Evolutionary conservation across 2,113 vertebrate genomes (phyloP), one percentile per base, ranked within the genome.

Genomic region (Phodopus roborovskii): DNA sequence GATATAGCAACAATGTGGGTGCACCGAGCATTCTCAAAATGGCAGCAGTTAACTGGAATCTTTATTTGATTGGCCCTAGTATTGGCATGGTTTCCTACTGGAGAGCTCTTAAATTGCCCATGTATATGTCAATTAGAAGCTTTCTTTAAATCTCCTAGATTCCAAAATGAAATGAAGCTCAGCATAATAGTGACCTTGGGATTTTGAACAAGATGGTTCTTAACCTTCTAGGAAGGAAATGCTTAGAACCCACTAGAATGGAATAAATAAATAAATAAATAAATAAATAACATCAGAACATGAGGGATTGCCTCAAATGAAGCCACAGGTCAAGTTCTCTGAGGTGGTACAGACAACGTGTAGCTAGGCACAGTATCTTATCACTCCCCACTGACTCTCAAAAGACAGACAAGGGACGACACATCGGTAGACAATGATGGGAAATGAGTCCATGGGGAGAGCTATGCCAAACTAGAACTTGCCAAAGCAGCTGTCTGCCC

Each of bases 371-470:
- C 6, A 5, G 48, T 73, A 56, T 36, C 15, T 22, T 16, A 12
- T 20, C 2, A 5, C 62, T 13, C 50, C 17, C 2, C 2, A 24
- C 19, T 81, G 39, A 17, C 24, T 88, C 53, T 93, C 71, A 89
- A 92, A 45, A 88, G 70, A 50, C 58, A 22, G n/a, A 36, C 48
- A 22, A 62, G 56, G 33, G 28, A 12, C 28, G 30, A 36, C 28
- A 48, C 28, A 36, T 7, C 48, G 20, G 22, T 48, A 30, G 39
- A 26, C 19, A 45, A 26, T 0, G 39, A 24, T 2, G 45, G 62
- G 68, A 82, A 62, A 45, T 94, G 88, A 95, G 94, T 78, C 17
- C 50, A 68, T 83, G 19, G 66, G 30, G 39, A 94, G 71, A 30
- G 20, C 28, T 24, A 74, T 92, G 48, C 68, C 87, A 68, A 62